Evolutionary conservation across 2,888 invertebrate genomes (phyloP).

Genomic region (Zygaena filipendulae): DNA sequence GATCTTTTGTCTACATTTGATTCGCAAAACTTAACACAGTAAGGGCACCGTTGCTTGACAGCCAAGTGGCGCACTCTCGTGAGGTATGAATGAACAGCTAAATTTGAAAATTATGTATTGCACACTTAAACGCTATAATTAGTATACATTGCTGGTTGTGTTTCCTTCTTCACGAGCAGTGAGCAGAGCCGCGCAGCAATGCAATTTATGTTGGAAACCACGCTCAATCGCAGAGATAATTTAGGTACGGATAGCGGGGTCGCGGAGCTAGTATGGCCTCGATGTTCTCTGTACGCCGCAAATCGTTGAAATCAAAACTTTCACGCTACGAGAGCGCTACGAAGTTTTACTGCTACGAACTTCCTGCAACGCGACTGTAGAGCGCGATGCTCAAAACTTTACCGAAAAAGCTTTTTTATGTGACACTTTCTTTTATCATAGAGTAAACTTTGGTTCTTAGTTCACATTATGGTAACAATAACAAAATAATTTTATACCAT

Average conservation of each 20-base stretch:
- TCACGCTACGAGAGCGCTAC: constrained; percentile 68
- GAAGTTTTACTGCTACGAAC: constrained; percentile 69
- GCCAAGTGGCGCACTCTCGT: constrained; percentile 66
- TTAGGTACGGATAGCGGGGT: constrained; percentile 40
- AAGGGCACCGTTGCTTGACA: constrained; percentile 52
- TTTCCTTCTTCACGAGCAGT: no score
- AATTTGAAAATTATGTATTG: constrained; percentile 31
- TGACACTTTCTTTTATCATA: constrained; percentile 61
- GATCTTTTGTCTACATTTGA: constrained; percentile 37
- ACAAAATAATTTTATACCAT: no score
- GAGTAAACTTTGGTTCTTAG: constrained; percentile 43
- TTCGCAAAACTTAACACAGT: constrained; percentile 48
- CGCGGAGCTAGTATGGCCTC: constrained; percentile 54
- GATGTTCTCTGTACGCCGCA: constrained; percentile 60
- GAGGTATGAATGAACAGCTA: constrained; percentile 61
- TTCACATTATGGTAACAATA: no score
- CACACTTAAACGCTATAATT: constrained; percentile 1
- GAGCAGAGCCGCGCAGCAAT: no score
- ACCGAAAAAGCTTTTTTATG: constrained; percentile 64
- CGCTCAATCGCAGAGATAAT: no score
- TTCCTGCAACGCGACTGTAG: constrained; percentile 65
- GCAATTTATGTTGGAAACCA: no score
- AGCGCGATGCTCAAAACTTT: constrained; percentile 64
- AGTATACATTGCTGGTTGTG: constrained; percentile 30
- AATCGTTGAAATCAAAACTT: constrained; percentile 70